Conservation (phyloP, 2,888 invertebrate species). For the Automeris io region DNA sequence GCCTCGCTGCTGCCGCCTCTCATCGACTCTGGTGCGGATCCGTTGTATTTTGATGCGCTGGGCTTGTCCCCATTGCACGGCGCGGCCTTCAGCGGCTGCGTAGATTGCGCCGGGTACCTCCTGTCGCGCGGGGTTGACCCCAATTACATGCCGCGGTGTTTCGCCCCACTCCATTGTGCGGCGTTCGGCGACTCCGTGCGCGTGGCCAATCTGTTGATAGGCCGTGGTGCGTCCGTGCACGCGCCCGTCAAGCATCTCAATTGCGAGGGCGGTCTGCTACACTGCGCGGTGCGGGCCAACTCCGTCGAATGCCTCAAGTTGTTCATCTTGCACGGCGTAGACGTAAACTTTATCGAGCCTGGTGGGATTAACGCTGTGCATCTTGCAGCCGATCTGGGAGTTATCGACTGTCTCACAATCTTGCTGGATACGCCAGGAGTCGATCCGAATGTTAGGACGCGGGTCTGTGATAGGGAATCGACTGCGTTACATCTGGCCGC, state of each 20-base stretch:
- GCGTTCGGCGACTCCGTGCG: constrained; percentile 91
- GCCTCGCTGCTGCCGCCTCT: constrained; percentile 81
- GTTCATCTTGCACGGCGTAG: constrained; percentile 85
- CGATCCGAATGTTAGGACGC: constrained; percentile 82
- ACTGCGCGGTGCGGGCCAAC: constrained; percentile 91
- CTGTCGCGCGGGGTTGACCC: constrained; percentile 82
- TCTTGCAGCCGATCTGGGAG: constrained; percentile 87
- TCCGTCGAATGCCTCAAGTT: constrained; percentile 87
- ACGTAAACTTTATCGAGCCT: constrained; percentile 84
- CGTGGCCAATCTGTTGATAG: constrained; percentile 86
- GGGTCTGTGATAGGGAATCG: constrained; percentile 83
- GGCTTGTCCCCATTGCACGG: constrained; percentile 86
- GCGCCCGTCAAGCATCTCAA: constrained; percentile 80
- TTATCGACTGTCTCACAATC: constrained; percentile 84
- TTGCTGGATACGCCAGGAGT: constrained; percentile 84
- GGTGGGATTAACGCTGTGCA: constrained; percentile 89
- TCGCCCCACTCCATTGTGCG: constrained; percentile 92
- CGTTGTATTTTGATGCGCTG: constrained; percentile 82
- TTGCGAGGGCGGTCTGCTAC: constrained; percentile 86
- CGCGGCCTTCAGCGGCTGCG: constrained; percentile 86
- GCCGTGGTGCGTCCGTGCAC: constrained; percentile 82
- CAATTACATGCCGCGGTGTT: constrained; percentile 82
- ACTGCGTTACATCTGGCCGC: constrained; percentile 91
- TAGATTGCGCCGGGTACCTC: constrained; percentile 82
- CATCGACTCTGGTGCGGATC: constrained; percentile 81